These are phyloP conservation scores for Episyrphus balteatus DNA, from an alignment of 1,140 invertebrate genomes.

Conservation along the genomic window DNA sequence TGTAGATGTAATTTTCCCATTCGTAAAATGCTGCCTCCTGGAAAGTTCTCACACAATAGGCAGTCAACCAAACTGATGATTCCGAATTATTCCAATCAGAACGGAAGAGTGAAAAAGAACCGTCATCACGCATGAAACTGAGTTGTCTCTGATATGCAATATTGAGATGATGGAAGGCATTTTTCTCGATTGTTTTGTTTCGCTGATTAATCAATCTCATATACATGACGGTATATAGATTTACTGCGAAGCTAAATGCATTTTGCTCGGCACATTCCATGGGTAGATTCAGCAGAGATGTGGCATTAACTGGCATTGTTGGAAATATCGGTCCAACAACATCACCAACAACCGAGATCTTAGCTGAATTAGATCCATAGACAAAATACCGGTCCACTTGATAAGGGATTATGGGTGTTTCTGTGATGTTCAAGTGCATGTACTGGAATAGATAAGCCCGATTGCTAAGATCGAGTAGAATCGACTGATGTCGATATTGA, in stretches of 20 bases:
- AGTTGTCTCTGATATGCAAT: slow-evolving; percentile 80
- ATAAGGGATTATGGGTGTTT: slow-evolving; percentile 81
- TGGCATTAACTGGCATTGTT: slow-evolving; percentile 81
- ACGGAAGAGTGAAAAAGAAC: slow-evolving; percentile 82
- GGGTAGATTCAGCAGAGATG: slow-evolving; percentile 65
- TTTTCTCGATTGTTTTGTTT: slow-evolving; percentile 57
- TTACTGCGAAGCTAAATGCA: slow-evolving; percentile 91
- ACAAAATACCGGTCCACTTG: slow-evolving; percentile 83
- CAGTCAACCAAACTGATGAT: slow-evolving; percentile 77
- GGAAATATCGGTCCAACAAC: slow-evolving; percentile 91
- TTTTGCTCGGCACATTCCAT: slow-evolving; percentile 90
- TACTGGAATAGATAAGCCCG: slow-evolving; percentile 87
- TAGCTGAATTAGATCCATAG: slow-evolving; percentile 82
- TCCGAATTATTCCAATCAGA: slow-evolving; percentile 78
- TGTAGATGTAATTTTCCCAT: slow-evolving; percentile 87
- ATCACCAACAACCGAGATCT: slow-evolving; percentile 83
- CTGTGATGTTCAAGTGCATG: slow-evolving; percentile 88
- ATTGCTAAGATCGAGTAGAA: slow-evolving; percentile 83
- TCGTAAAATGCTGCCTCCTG: slow-evolving; percentile 85
- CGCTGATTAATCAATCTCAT: slow-evolving; percentile 82
- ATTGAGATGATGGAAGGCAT: slow-evolving; percentile 80
- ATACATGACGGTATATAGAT: slow-evolving; percentile 82
- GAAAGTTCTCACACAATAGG: slow-evolving; percentile 72
- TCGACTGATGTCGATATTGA: slow-evolving; percentile 83
- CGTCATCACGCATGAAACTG: slow-evolving; percentile 81